Conservation (phyloP, 2,888 invertebrate genomes). For the Euplexia lucipara region DNA sequence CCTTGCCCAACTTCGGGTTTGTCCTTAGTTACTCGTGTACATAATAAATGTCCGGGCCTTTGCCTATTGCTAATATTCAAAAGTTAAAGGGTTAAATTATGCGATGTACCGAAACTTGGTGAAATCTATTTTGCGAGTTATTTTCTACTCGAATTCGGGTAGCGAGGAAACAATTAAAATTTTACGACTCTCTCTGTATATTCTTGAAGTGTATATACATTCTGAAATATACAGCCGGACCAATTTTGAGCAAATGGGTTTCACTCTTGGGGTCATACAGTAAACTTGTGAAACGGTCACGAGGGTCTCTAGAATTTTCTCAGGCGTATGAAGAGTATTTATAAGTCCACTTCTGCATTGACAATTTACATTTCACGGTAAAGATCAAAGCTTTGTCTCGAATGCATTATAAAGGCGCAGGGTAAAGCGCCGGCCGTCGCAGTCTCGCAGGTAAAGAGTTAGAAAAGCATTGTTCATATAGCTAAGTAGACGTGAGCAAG, state of each 20-base stretch:
- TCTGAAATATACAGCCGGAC: constrained; percentile 13
- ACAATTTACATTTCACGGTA: constrained; percentile 19
- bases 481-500: constrained; percentile 67
- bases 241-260: constrained; percentile 17
- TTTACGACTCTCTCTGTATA: constrained; percentile 21
- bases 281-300: constrained; percentile 10
- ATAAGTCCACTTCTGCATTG: neutral
- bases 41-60: constrained; percentile 74
- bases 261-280: neutral
- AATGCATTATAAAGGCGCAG: constrained; percentile 52
- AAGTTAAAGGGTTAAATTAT: constrained; percentile 58
- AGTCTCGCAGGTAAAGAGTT: constrained; percentile 55
- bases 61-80: constrained; percentile 59
- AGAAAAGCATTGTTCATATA: constrained; percentile 68
- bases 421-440: constrained; percentile 28
- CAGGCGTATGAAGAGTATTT: neutral
- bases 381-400: constrained; percentile 48
- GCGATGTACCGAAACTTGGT: constrained; percentile 44
- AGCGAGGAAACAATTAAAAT: constrained; percentile 49
- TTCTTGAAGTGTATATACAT: constrained; percentile 35
- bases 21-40: constrained; percentile 71
- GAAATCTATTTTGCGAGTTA: constrained; percentile 54
- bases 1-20: constrained; percentile 59
- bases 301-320: neutral
- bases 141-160: constrained; percentile 48